Evolutionary conservation across 2,888 invertebrate species (phyloP).

Genomic region (Sycophila texana): DNA sequence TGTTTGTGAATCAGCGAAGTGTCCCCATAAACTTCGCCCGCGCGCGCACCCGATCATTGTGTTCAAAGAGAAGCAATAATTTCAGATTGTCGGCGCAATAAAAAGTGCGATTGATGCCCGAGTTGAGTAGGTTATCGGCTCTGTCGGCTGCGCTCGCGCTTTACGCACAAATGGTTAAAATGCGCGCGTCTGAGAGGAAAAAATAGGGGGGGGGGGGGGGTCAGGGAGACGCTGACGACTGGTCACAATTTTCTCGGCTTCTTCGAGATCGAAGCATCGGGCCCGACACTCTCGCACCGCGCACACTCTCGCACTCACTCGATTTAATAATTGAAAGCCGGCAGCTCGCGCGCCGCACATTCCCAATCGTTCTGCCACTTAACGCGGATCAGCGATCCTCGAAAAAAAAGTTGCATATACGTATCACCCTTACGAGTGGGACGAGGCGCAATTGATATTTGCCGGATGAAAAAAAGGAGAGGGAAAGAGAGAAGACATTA

Average conservation of each 20-base stretch:
- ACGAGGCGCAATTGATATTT: constrained; percentile 26
- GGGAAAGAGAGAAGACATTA: neutral
- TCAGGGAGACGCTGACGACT: neutral
- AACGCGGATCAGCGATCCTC: constrained; percentile 7
- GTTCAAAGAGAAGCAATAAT: constrained; percentile 49
- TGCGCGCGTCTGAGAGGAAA: neutral
- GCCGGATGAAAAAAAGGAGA: constrained; percentile 7
- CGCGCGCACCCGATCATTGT: neutral
- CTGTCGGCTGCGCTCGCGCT: neutral
- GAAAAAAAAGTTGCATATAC: constrained; percentile 32
- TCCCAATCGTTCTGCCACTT: neutral
- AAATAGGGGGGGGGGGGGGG: neutral
- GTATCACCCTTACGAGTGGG: neutral
- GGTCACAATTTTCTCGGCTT: neutral
- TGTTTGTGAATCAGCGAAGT: no score
- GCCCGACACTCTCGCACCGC: neutral
- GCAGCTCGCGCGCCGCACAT: neutral
- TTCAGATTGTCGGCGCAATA: constrained; percentile 40
- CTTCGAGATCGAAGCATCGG: no score
- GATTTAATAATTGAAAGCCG: constrained; percentile 3
- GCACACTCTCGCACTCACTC: neutral
- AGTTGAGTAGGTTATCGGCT: constrained; percentile 51
- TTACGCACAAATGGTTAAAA: neutral
- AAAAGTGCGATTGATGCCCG: constrained; percentile 53
- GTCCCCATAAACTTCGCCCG: neutral